Conservation (phyloP, 2,888 invertebrate genomes). For the Esperia sulphurella region DNA sequence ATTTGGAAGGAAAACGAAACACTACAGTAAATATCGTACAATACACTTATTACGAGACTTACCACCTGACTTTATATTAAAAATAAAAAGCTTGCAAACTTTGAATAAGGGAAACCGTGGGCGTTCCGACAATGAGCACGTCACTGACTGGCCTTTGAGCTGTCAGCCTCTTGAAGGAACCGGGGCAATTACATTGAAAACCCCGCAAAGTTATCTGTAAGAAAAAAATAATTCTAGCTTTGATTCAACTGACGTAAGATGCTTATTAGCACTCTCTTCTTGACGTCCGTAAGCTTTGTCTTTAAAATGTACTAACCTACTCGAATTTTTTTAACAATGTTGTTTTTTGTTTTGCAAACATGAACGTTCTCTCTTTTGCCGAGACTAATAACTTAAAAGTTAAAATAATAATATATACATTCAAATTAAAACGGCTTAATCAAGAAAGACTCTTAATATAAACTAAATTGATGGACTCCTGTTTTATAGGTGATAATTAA, state of each 20-base stretch:
- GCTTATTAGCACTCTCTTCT: conserved; percentile 69
- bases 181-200: conserved; percentile 78
- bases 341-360: not conserved
- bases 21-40: conserved; percentile 15
- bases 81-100: conserved; percentile 57
- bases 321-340: not conserved
- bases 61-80: conserved; percentile 45
- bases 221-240: conserved; percentile 68
- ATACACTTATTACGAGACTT: conserved; percentile 27
- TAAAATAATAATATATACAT: no score
- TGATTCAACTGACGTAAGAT: conserved; percentile 61
- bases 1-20: not conserved
- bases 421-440: not conserved
- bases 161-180: conserved; percentile 74
- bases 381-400: no score
- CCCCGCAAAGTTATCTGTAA: conserved; percentile 68
- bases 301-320: conserved; percentile 4
- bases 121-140: conserved; percentile 75
- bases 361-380: no score
- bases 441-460: not conserved
- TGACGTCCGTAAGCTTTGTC: conserved; percentile 40
- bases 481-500: conserved; percentile 32
- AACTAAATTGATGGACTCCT: conserved; percentile 13
- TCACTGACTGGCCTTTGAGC: conserved; percentile 73
- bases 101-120: conserved; percentile 75